phyloP scores from a whole-genome alignment of 2,888 invertebrate genomes.

The Netelia melanura region DNA sequence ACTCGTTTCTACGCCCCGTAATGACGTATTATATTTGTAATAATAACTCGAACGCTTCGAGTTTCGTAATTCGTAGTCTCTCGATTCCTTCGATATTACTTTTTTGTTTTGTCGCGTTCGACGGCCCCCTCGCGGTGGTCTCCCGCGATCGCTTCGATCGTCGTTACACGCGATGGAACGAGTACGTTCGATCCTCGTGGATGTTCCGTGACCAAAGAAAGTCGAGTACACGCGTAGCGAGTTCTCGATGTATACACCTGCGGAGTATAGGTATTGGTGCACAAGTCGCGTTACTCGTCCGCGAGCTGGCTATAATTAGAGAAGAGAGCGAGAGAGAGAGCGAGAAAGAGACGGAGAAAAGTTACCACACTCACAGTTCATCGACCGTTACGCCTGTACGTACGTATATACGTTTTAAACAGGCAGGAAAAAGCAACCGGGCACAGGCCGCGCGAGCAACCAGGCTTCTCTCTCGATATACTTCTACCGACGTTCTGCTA shows the following conservation, averaged over 20 bases:
- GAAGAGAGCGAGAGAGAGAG: slow-evolving; percentile 61
- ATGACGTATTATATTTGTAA: background rate
- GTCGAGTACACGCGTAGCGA: slow-evolving; percentile 45
- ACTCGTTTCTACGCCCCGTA: background rate
- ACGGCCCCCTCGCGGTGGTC: background rate
- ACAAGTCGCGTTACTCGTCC: slow-evolving; percentile 67
- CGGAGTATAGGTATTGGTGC: slow-evolving; percentile 41
- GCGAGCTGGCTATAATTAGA: slow-evolving; percentile 68
- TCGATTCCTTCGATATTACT: background rate
- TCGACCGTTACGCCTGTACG: slow-evolving; percentile 73
- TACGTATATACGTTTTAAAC: slow-evolving; percentile 60
- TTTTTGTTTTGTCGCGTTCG: background rate
- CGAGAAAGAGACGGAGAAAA: slow-evolving; percentile 48
- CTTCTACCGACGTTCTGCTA: slow-evolving; percentile 46
- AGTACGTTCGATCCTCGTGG: background rate
- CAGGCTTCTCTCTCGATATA: slow-evolving; percentile 42
- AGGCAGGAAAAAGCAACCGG: slow-evolving; percentile 61
- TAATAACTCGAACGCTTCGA: background rate
- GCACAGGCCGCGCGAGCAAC: slow-evolving; percentile 41
- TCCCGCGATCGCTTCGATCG: background rate
- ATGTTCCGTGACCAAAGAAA: slow-evolving; percentile 59
- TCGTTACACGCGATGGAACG: background rate
- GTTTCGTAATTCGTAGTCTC: too few species aligned
- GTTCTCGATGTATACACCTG: slow-evolving; percentile 21
- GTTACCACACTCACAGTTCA: slow-evolving; percentile 73